phyloP scores from a whole-genome alignment of 1,140 invertebrate species.

The Aphis gossypii region DNA sequence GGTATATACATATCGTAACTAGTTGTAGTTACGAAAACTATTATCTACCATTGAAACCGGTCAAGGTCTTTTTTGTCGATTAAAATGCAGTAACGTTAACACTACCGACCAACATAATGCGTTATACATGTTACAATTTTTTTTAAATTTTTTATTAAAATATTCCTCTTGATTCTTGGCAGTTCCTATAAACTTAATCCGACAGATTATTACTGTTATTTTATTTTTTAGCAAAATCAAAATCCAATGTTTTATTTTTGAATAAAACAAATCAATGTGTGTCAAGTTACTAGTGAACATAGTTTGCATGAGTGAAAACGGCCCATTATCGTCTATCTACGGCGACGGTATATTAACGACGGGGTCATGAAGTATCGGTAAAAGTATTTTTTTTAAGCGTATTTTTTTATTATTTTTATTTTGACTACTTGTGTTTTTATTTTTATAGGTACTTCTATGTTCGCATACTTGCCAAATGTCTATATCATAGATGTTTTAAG shows the following conservation, averaged over 20 bases:
- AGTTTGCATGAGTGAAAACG: slow-evolving; percentile 44
- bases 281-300: slow-evolving; percentile 1
- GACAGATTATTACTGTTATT: background rate
- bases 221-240: background rate
- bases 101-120: background rate
- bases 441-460: background rate
- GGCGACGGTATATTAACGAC: background rate
- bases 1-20: background rate
- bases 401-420: background rate
- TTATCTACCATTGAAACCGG: slow-evolving; percentile 26
- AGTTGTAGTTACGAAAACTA: slow-evolving; percentile 14
- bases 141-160: background rate
- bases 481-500: background rate
- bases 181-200: background rate
- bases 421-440: background rate
- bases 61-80: slow-evolving; percentile 36
- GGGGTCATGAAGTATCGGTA: slow-evolving; percentile 29
- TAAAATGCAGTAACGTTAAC: background rate
- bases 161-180: background rate
- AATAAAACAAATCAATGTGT: slow-evolving; percentile 36
- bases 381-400: slow-evolving; percentile 37
- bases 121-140: background rate
- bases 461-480: background rate
- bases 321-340: slow-evolving; percentile 32
- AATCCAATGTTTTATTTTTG: background rate